A percentile compares a stretch with the other conserved stretches of the same genome.
Conservation (phyloP, 2,113 vertebrate genomes). For the Phaethon lepturus region DNA sequence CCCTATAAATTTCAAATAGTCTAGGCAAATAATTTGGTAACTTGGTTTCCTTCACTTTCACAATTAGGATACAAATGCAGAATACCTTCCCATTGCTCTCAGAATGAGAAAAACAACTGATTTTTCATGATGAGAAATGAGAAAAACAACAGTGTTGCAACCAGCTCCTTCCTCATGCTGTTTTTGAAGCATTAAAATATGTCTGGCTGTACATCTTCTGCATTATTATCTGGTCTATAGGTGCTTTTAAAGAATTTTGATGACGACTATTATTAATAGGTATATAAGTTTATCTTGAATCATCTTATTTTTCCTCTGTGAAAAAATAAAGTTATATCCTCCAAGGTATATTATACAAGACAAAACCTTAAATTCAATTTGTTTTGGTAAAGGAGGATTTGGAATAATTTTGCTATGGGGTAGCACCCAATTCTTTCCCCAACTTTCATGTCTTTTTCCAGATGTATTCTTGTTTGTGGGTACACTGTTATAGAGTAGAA, state of each 20-base stretch:
- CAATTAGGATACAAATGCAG: neutral
- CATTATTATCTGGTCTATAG: neutral
- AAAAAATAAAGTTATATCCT: neutral
- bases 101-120: neutral
- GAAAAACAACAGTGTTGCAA: neutral
- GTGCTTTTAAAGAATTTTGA: neutral
- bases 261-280: neutral
- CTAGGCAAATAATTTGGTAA: neutral
- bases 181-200: neutral
- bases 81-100: neutral
- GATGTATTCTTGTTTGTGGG: neutral
- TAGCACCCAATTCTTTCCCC: neutral
- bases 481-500: neutral
- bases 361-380: neutral
- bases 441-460: neutral
- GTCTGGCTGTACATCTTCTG: neutral
- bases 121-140: neutral
- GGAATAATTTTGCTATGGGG: neutral
- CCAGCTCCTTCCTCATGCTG: neutral
- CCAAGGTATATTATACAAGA: neutral
- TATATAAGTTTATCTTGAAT: neutral
- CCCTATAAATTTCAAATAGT: neutral
- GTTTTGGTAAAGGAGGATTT: neutral
- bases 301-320: neutral
- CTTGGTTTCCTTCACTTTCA: neutral